Evolutionary conservation across 1,140 invertebrate species (phyloP).

Genomic region (Dendrolimus punctatus): DNA sequence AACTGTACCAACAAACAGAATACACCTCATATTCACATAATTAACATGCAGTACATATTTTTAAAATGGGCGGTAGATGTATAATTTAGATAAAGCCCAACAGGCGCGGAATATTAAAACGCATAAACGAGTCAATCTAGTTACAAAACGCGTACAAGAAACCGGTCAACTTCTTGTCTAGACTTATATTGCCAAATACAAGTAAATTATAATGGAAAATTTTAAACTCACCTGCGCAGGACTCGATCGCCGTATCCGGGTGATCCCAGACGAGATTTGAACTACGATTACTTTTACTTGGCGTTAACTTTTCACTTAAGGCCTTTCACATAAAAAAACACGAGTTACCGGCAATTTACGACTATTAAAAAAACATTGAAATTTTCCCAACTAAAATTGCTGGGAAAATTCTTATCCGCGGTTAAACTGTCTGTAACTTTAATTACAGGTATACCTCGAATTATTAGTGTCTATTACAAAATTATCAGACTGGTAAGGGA

Average conservation of each 20-base stretch:
- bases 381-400: too few relatives aligned
- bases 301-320: slow-evolving; percentile 8
- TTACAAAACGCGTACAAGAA: slow-evolving; percentile 13
- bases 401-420: too few relatives aligned
- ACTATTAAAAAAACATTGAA: too few relatives aligned
- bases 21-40: too few relatives aligned
- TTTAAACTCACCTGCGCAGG: slow-evolving; percentile 5
- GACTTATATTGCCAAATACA: slow-evolving; percentile 2
- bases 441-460: too few relatives aligned
- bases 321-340: slow-evolving; percentile 5
- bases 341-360: slow-evolving; percentile 1
- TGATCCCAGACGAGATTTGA: slow-evolving; percentile 1
- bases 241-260: slow-evolving; percentile 6
- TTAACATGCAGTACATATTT: slow-evolving; percentile 2
- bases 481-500: too few relatives aligned
- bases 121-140: slow-evolving; percentile 3
- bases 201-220: slow-evolving; percentile 2
- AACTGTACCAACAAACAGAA: too few relatives aligned
- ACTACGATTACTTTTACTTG: slow-evolving; percentile 15
- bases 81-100: slow-evolving; percentile 11
- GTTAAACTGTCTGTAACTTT: too few relatives aligned
- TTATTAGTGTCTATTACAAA: too few relatives aligned
- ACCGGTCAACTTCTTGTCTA: slow-evolving; percentile 6
- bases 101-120: background rate
- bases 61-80: slow-evolving; percentile 11